phyloP scores from a whole-genome alignment of 1,140 invertebrate genomes.

The Phymorhynchus buccinoides region DNA sequence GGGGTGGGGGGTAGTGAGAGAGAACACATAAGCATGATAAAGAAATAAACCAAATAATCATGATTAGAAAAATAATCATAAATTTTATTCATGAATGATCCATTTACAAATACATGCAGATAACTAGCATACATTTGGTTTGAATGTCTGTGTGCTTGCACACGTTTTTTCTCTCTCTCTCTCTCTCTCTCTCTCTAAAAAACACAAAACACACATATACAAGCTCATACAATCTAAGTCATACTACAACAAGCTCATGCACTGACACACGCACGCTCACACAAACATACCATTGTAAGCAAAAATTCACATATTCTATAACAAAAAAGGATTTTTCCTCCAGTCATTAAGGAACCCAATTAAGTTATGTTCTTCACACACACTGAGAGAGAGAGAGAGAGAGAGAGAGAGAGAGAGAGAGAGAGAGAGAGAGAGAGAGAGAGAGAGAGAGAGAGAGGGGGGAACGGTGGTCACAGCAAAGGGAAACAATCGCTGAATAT shows the following conservation, averaged over 20 bases:
- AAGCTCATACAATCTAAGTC: not conserved
- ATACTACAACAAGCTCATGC: not conserved
- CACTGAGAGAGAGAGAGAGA: slow-evolving; percentile 1
- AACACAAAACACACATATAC: not conserved
- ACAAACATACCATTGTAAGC: not conserved
- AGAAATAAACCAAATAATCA: too few relatives aligned
- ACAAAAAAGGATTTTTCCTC: not conserved
- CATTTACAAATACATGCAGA: too few relatives aligned
- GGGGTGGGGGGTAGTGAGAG: not conserved
- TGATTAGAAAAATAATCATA: too few relatives aligned
- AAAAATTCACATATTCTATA: not conserved
- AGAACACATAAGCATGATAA: too few relatives aligned
- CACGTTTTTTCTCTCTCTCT: too few relatives aligned
- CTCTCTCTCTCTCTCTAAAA: too few relatives aligned
- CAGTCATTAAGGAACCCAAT: not conserved
- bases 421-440: not conserved
- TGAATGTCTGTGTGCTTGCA: too few relatives aligned
- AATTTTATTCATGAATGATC: too few relatives aligned
- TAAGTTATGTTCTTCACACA: too few relatives aligned
- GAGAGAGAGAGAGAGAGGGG: not conserved
- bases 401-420: slow-evolving; percentile 19
- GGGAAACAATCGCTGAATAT: not conserved
- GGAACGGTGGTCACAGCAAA: not conserved
- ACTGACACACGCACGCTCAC: not conserved
- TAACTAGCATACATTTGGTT: too few relatives aligned